A percentile compares a stretch with the other conserved stretches of the same genome.
Evolutionary conservation across 2,113 vertebrate genomes (phyloP).

Genomic region (Macrotis lagotis): DNA sequence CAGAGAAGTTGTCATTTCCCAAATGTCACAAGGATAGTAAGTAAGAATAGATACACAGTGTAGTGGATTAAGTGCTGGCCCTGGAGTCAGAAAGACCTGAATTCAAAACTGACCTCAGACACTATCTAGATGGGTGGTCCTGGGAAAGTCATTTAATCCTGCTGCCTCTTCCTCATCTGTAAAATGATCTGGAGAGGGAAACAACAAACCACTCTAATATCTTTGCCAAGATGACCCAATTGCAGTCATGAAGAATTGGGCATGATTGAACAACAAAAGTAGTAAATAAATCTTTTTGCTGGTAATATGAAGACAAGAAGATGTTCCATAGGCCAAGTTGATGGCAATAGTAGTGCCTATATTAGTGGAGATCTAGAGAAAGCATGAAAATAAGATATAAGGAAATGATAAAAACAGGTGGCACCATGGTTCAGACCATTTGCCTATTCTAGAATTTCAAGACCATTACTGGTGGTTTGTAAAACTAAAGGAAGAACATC

Average conservation of each 20-base stretch:
- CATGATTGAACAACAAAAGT: not conserved
- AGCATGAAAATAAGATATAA: not conserved
- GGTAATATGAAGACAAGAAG: not conserved
- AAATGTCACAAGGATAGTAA: not conserved
- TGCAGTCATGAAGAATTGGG: not conserved
- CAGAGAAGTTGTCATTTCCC: not conserved
- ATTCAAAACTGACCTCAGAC: not conserved
- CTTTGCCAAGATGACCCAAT: not conserved
- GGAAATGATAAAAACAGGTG: not conserved
- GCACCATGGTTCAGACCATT: not conserved
- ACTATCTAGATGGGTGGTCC: not conserved
- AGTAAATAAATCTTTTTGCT: not conserved
- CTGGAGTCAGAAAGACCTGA: not conserved
- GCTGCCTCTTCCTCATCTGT: not conserved
- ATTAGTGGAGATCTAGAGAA: not conserved
- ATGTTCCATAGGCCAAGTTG: not conserved
- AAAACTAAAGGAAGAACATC: not conserved
- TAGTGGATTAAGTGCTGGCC: not conserved
- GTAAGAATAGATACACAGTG: not conserved
- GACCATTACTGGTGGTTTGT: not conserved
- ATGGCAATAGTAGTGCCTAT: not conserved
- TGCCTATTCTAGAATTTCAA: not conserved
- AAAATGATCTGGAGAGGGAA: not conserved
- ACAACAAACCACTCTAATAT: not conserved
- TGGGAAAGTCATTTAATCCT: not conserved